Evolutionary conservation across 2,888 invertebrate species (phyloP), one percentile per base, ranked within the genome.

Genomic region (Listrodromus nycthemerus): DNA sequence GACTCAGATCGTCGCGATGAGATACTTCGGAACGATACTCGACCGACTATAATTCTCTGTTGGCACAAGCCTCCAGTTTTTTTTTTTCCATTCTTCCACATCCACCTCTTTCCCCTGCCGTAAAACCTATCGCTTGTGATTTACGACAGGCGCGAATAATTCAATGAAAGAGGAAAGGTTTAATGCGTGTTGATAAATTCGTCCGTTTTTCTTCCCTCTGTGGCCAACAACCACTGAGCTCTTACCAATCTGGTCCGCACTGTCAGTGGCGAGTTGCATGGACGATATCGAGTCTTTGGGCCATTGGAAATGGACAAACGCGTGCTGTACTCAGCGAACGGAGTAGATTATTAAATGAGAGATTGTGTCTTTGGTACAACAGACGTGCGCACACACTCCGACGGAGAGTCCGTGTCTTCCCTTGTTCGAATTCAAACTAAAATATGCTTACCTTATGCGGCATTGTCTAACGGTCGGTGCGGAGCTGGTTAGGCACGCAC

Each of bases 371-470:
- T 21, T 33, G 24, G 21, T 3, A n/a, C 41, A 45, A 45, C 4
- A 7, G 45, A 73, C n/a, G 24, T 30, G 7, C 6, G 13, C 41
- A 27, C 61, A 16, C 16, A 55, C 55, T 1, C 4, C 8, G 24
- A 10, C 21, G 8, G 41, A 61, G 8, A 45, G 27, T 74, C 19
- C 10, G 30, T 10, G 41, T 65, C 30, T 65, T 67, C 52, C 41
- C 81, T 50, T 74, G 76, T 78, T 65, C 33, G 10, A 52, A 48
- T 27, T 37, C 45, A 77, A 73, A 70, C 58, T 37, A 63, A 74
- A 77, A 80, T 70, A 80, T 70, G 50, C 63, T 61, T 37, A 70
- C 65, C 76, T 69, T 55, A 83, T 80, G 67, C 52, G 69, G 79
- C 45, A 63, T 65, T 71, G 79, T 79, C 75, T 65, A 55, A 65